Evolutionary conservation across 2,113 vertebrate species (phyloP), one percentile per base, ranked within the genome.

Genomic region (Sapajus apella): DNA sequence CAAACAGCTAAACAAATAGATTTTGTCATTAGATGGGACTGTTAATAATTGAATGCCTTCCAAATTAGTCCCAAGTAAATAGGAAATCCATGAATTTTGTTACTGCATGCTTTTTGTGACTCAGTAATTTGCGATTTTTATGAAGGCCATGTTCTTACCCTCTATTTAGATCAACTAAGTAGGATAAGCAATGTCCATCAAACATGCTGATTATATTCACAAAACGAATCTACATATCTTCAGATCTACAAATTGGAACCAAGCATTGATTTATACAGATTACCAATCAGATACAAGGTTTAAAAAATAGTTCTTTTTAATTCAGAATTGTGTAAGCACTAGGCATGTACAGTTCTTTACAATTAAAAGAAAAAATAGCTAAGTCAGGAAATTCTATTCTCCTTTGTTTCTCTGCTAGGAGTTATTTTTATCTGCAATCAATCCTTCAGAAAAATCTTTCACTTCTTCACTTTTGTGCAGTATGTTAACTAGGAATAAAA

Each of bases 401-500:
- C 35, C 58, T 94, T 96, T 91, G 47, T 97, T 96, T 86, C 40
- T 55, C 4, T 87, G 6, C 17, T 55, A 73, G 45, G 80, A 84
- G 50, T 70, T 96, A 81, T 56, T 72, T 77, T 55, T 43, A n/a
- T 68, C 79, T 90, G 32, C 55, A 97, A 91, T 94, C 70, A 95
- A 45, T 79, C 43, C 55, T 96, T 96, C 87, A 91, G 55, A 76
- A 91, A 66, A 93, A 82, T 56, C 61, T 83, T 58, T 87, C 72
- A 90, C 16, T 56, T 96, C 72, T 83, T 94, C 68, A 80, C 40
- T 93, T 92, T 92, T 61, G 43, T 95, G 73, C 17, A 81, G 27
- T 58, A 66, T 80, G 55, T 94, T 95, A 94, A 96, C 68, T 56
- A 77, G 18, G 37, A 95, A 64, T n/a, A 91, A 94, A 97, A 95